Evolutionary conservation across 2,888 invertebrate genomes (phyloP), one percentile per base, ranked within the genome.

Genomic region (Xestia ashworthii): DNA sequence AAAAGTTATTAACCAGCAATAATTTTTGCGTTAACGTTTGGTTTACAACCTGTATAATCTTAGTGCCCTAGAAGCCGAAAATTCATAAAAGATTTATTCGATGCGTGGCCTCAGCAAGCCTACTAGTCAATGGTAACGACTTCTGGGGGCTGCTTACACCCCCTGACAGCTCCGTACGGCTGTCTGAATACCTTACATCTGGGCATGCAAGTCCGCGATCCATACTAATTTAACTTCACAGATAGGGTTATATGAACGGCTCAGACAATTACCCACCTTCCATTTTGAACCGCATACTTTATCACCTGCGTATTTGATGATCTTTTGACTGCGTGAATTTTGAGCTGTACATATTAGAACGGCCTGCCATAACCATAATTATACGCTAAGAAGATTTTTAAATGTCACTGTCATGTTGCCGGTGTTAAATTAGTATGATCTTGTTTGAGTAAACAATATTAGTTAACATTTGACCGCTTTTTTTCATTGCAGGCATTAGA

Each of bases 391-490:
- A 60, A 32, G 32, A 60, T 32, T 3, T 25, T 9, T 32, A 8
- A 60, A 60, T 32, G 60, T 16, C 32, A 32, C 32, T 60, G 12
- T 14, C 14, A 48, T 48, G 14, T 53, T 53, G 22, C 16, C 22
- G 9, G 9, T 53, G n/a, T 55, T n/a, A 2, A 19, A 32, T 11
- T 25, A 46, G 25, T n/a, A 6, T 67, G 12, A 19, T 48, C 50
- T n/a, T 22, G 38, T 71, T 72, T 48, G 5, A 38, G 16, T 14
- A 8, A 71, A n/a, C 44, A 55, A 38, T 19, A 38, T 32, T 11
- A n/a, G 38, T 38, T n/a, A 38, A n/a, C 38, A 38, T 73, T 74
- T 74, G 55, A 74, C 74, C 74, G 55, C 32, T 38, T 38, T n/a
- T 74, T 38, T 38, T 48, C 48, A 71, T 41, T 19, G n/a, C 5